Evolutionary conservation across 2,113 vertebrate genomes (phyloP).

Genomic region (Lophotis ruficrista): DNA sequence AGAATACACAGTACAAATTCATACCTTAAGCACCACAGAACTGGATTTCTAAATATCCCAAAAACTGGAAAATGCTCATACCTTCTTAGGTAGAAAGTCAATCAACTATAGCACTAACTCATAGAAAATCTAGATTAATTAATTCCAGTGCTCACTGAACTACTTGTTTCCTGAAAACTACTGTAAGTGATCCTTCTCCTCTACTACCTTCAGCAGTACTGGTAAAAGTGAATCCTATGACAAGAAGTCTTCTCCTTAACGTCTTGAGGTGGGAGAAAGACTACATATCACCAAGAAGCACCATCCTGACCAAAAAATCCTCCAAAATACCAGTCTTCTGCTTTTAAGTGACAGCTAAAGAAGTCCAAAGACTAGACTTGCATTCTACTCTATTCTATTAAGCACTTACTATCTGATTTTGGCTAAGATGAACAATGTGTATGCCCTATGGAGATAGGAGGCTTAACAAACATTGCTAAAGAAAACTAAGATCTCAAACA

Average conservation of each 20-base stretch:
- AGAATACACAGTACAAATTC: not conserved
- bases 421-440: not conserved
- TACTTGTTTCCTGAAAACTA: not conserved
- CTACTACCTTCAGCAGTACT: not conserved
- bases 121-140: not conserved
- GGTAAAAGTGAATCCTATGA: not conserved
- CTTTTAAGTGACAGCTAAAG: not conserved
- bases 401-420: not conserved
- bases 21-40: not conserved
- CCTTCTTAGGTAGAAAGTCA: not conserved
- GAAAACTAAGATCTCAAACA: not conserved
- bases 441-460: rapidly evolving
- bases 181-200: not conserved
- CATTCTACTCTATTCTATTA: not conserved
- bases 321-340: not conserved
- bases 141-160: not conserved
- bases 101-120: not conserved
- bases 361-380: not conserved
- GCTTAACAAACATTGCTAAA: not conserved
- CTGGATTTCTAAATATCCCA: not conserved
- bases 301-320: not conserved
- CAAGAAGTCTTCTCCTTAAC: not conserved
- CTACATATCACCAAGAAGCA: not conserved
- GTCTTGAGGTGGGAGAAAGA: not conserved
- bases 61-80: not conserved